Evolutionary conservation across 30 jellyfish, hydroid and myxozoan genomes (phyloP).

Genomic region (Turritopsis rubra): DNA sequence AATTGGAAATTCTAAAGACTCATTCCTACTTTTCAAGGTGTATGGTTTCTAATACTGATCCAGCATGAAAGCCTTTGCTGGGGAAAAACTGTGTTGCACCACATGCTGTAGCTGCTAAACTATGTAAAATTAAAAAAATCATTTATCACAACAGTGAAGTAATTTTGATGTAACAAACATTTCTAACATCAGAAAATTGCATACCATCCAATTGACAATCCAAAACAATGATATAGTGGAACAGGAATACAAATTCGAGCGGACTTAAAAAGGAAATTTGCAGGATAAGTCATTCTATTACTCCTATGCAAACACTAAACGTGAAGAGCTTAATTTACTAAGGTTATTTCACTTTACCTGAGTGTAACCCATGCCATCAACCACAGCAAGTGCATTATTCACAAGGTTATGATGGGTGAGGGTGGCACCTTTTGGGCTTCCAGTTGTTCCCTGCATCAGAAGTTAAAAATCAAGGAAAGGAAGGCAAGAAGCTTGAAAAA

Average conservation of each 20-base stretch:
- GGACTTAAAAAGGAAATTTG: slow-evolving; percentile 17
- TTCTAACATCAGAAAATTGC: neutral
- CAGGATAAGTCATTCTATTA: slow-evolving; percentile 16
- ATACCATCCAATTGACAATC: slow-evolving; percentile 91
- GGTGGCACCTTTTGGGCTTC: slow-evolving; percentile 87
- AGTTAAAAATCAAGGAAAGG: too few relatives aligned
- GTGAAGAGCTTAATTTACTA: too few relatives aligned
- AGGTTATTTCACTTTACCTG: neutral
- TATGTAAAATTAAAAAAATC: slow-evolving; percentile 10
- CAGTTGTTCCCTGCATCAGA: slow-evolving; percentile 82
- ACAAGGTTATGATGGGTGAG: slow-evolving; percentile 77
- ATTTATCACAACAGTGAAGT: neutral
- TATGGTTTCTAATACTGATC: slow-evolving; percentile 48
- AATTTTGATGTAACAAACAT: slow-evolving; percentile 4
- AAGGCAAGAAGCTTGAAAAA: too few relatives aligned
- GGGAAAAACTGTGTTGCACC: slow-evolving; percentile 89
- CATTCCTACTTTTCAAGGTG: slow-evolving; percentile 62
- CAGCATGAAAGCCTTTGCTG: slow-evolving; percentile 78
- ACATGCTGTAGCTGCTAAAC: slow-evolving; percentile 52
- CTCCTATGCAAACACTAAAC: too few relatives aligned
- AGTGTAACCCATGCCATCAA: slow-evolving; percentile 38
- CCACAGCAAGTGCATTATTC: slow-evolving; percentile 65
- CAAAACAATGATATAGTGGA: slow-evolving; percentile 94
- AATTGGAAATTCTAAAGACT: too few relatives aligned
- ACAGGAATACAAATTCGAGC: slow-evolving; percentile 74